Evolutionary conservation across 2,888 invertebrate species (phyloP), one percentile per base, ranked within the genome.

Genomic region (Merodon equestris): DNA sequence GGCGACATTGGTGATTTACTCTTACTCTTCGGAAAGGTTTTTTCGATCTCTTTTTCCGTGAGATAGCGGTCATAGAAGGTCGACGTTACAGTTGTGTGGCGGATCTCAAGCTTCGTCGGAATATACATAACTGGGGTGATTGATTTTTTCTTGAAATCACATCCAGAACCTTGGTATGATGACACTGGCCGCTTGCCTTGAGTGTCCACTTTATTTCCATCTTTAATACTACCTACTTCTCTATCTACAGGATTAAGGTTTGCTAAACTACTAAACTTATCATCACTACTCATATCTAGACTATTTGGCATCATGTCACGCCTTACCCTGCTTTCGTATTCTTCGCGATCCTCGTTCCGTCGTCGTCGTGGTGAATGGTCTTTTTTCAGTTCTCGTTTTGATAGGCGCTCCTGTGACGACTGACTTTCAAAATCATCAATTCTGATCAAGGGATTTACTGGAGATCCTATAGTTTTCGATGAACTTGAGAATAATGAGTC

Each of bases 1-100:
- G 87, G 86, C 3, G 88, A 87, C 42, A 86, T 82, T 15, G 88
- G 88, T 3, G 88, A 88, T 2, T 88, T 87, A 45, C 85, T 85
- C 40, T 66, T 79, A 53, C 51, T 79, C 34, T 86, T 87, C 18
- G 85, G 84, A 48, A 85, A 84, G 27, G 85, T 85, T 76, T 85
- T 86, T 82, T 87, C 87, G 63, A 89, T 87, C 75, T 87, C 85
- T 75, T 87, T 88, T 70, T 89, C 88, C 19, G 87, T 86, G 15
- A 89, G 84, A 56, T 86, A 86, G n/a, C 89, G 88, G 84, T 89
- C 89, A 67, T 89, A 89, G 72, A 89, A 88, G 42, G 89, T 89
- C 14, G 89, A 87, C 4, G 89, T 89, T 18, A 89, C 89, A 12
- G 89, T 89, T 44, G 89, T 88, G 71, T 89, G 89, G 2, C 89